These are phyloP conservation scores for Molothrus aeneus DNA, from an alignment of 2,797 vertebrate species.

Conservation along the genomic window DNA sequence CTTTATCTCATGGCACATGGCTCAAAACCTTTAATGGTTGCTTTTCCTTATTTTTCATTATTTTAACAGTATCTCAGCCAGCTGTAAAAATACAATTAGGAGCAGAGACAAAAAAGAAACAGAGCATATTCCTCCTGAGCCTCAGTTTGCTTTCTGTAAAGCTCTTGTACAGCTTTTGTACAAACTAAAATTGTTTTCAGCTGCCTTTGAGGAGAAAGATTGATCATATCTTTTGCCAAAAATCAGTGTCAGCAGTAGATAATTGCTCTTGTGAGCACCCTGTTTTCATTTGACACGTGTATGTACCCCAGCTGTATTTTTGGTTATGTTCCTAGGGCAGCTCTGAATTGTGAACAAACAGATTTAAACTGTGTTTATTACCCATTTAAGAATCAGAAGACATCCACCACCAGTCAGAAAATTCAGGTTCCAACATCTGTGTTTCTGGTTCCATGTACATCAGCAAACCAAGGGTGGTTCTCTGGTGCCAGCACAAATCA, in stretches of 20 bases:
- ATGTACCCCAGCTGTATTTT: slow-evolving; percentile 35
- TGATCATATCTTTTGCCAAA: not conserved
- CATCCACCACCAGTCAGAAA: not conserved
- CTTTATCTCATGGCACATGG: not conserved
- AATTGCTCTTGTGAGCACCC: not conserved
- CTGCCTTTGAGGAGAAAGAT: not conserved
- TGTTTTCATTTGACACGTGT: not conserved
- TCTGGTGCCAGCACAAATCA: not conserved
- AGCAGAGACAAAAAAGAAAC: not conserved
- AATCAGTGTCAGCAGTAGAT: not conserved
- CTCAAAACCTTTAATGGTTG: not conserved
- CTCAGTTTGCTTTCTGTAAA: not conserved
- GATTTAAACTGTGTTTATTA: not conserved
- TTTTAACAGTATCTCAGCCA: not conserved
- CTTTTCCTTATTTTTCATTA: not conserved
- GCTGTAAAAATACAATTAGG: not conserved
- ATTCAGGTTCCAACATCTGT: not conserved
- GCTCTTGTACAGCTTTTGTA: not conserved
- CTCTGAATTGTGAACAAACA: not conserved
- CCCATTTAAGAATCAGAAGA: not conserved
- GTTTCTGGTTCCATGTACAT: not conserved
- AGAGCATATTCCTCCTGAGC: not conserved
- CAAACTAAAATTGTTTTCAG: slow-evolving; percentile 2
- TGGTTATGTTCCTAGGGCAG: not conserved
- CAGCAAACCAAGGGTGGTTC: not conserved